Conservation (phyloP, 2,797 vertebrate genomes). For the Tarsius wallacei region DNA sequence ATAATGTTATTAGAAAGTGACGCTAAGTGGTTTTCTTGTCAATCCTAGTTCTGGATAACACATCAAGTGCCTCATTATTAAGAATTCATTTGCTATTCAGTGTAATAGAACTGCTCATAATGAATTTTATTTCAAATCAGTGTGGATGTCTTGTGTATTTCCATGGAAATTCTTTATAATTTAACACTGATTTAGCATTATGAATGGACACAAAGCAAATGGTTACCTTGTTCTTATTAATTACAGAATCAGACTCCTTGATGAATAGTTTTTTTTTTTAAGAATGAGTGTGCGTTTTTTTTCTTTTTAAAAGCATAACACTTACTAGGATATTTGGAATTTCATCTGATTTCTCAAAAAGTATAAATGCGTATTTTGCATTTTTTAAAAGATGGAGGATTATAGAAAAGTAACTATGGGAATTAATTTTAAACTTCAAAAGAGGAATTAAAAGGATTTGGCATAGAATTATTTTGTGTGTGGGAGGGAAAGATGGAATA, state of each 20-base stretch:
- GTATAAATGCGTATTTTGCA: slow-evolving; percentile 76
- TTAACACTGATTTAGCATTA: slow-evolving; percentile 85
- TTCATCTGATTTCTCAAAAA: slow-evolving; percentile 79
- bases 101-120: slow-evolving; percentile 85
- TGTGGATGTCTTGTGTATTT: slow-evolving; percentile 82
- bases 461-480: slow-evolving; percentile 60
- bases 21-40: slow-evolving; percentile 82
- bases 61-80: slow-evolving; percentile 82
- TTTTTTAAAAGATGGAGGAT: slow-evolving; percentile 76
- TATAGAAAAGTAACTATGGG: slow-evolving; percentile 58
- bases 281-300: slow-evolving; percentile 41
- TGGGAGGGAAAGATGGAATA: slow-evolving; percentile 52
- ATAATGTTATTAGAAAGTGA: slow-evolving; percentile 75
- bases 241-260: slow-evolving; percentile 84
- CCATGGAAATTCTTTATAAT: slow-evolving; percentile 86
- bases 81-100: slow-evolving; percentile 85
- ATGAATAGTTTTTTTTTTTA: slow-evolving; percentile 83
- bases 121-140: slow-evolving; percentile 87
- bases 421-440: slow-evolving; percentile 83
- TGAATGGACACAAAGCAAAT: slow-evolving; percentile 85
- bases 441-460: slow-evolving; percentile 70
- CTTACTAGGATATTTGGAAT: slow-evolving; percentile 70
- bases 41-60: slow-evolving; percentile 81
- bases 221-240: slow-evolving; percentile 85
- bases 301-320: slow-evolving; percentile 76